Evolutionary conservation across 2,888 invertebrate genomes (phyloP), one percentile per base, ranked within the genome.

Genomic region (Apotomis betuletana): DNA sequence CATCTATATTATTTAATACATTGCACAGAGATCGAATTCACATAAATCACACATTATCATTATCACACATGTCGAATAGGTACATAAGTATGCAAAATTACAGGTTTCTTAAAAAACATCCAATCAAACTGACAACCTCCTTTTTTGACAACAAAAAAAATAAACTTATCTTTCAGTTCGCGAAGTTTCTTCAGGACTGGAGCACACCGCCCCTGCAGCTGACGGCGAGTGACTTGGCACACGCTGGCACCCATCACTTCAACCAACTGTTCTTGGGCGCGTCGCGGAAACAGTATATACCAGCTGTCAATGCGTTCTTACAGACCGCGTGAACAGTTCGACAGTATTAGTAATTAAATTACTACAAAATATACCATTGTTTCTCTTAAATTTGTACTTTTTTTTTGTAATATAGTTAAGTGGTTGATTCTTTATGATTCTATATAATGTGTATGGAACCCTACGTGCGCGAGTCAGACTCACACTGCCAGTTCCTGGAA

Each of bases 251-350:
- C 61, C 76, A 82, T 8, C 94, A 95, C 78, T 95, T 94, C 78
- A 87, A 86, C 8, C 96, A 96, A 77, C 80, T 83, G 0, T 96
- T 96, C 80, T 81, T 95, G 0, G 88, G 92, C 58, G 94, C 94
- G 0, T 95, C 96, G 0, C 92, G 96, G 41, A 96, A 96, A 83
- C 96, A 96, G 80, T 94, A 96, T 75, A 86, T 96, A 70, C 96
- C 96, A 0, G 91, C 95, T 36, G 79, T 96, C 12, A 94, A 92
- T 77, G 86, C 89, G n/a, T 92, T 93, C 69, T 57, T 82, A 12
- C 38, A 57, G 3, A 52, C 8, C 5, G 9, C 1, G 3, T 62
- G 36, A 62, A 44, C 3, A 9, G 9, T 9, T 49, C 8, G 3
- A 49, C 49, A 10, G 49, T 3, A 10, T 49, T 6, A 9, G 49